Evolutionary conservation across 2,113 vertebrate species (phyloP).

Genomic region (Brienomyrus longianalis): DNA sequence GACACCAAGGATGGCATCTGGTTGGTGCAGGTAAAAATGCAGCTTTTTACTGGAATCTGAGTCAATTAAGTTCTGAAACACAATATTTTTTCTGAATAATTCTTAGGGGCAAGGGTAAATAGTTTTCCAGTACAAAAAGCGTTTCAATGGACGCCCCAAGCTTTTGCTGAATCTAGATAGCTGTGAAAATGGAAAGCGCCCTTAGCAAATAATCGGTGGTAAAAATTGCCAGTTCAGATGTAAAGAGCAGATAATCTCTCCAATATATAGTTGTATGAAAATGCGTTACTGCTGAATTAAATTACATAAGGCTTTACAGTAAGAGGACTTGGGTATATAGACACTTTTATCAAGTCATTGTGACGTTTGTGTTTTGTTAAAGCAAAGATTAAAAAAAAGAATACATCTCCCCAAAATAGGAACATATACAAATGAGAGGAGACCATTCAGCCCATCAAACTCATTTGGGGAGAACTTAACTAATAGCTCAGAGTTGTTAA

Average conservation of each 20-base stretch:
- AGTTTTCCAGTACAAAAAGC: neutral
- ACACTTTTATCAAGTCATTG: neutral
- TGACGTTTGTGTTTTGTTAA: neutral
- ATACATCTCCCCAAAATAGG: neutral
- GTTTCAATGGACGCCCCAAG: neutral
- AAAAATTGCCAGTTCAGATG: neutral
- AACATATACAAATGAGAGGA: too few relatives aligned
- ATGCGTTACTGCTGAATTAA: neutral
- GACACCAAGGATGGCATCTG: constrained; percentile 98
- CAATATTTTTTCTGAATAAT: neutral
- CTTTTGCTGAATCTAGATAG: neutral
- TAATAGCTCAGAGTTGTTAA: too few relatives aligned
- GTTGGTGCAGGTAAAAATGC: constrained; percentile 83
- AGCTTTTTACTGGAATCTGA: neutral
- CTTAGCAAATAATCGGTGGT: neutral
- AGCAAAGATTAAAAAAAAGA: neutral
- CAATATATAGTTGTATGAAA: neutral
- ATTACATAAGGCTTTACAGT: neutral
- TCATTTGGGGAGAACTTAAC: too few relatives aligned
- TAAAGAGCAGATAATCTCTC: neutral
- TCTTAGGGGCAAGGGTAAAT: neutral
- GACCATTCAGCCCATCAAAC: too few relatives aligned
- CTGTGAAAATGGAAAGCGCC: neutral
- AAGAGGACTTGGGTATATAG: neutral
- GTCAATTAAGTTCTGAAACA: neutral